Percentiles rank a stretch among this genome's conserved stretches.
Conservation (phyloP, 1,140 invertebrate genomes). For the Drosophila mauritiana region DNA sequence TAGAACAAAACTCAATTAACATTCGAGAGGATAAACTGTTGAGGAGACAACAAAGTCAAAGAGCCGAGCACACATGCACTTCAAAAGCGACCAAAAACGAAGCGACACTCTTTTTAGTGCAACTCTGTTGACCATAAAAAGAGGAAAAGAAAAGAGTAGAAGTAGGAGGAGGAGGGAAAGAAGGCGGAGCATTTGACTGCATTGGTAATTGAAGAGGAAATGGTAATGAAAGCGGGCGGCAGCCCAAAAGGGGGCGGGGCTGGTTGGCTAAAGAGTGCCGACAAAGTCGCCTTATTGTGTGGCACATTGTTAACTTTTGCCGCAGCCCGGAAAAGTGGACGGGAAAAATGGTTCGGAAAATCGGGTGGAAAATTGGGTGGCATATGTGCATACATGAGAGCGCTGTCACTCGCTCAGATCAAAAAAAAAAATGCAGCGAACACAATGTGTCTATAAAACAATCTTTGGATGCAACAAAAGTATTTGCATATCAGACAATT, state of each 20-base stretch:
- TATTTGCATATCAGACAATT: background rate
- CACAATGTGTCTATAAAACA: background rate
- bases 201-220: constrained; percentile 51
- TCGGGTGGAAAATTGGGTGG: background rate
- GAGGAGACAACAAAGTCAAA: constrained; percentile 34
- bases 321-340: constrained; percentile 10
- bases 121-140: constrained; percentile 42
- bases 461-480: background rate
- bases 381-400: constrained; percentile 1
- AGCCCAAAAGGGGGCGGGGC: background rate
- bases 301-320: constrained; percentile 52
- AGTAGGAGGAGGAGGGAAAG: no score
- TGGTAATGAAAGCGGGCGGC: constrained; percentile 43
- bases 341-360: background rate
- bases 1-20: constrained; percentile 42
- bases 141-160: no score
- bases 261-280: background rate
- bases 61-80: constrained; percentile 12
- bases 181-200: constrained; percentile 34
- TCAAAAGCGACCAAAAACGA: background rate
- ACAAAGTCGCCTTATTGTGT: constrained; percentile 50
- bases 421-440: background rate
- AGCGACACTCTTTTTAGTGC: constrained; percentile 18
- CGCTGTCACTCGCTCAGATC: constrained; percentile 2
- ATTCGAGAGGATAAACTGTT: constrained; percentile 28